Conservation (phyloP, 2,113 vertebrate genomes). For the Oncorhynchus clarkii region DNA sequence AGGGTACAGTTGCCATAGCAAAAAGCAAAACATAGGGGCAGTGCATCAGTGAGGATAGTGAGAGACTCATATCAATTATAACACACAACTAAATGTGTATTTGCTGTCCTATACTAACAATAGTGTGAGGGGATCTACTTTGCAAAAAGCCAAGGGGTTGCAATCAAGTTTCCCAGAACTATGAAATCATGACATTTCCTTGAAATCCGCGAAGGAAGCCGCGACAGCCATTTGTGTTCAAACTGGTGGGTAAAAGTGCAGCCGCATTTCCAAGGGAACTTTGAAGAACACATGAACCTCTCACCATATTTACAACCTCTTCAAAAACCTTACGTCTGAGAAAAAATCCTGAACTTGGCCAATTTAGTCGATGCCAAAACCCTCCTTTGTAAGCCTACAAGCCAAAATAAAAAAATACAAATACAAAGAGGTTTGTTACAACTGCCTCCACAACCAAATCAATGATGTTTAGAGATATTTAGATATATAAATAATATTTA, state of each 20-base stretch:
- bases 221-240: slow-evolving; percentile 52
- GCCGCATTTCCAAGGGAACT: slow-evolving; percentile 46
- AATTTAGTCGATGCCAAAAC: slow-evolving; percentile 58
- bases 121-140: slow-evolving; percentile 20
- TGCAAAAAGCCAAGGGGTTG: slow-evolving; percentile 30
- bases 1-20: slow-evolving; percentile 3
- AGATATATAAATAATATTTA: too few species aligned
- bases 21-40: background rate
- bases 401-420: slow-evolving; percentile 57
- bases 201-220: slow-evolving; percentile 40
- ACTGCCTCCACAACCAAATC: background rate
- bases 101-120: background rate
- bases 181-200: slow-evolving; percentile 28
- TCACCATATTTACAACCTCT: slow-evolving; percentile 79
- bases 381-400: slow-evolving; percentile 76
- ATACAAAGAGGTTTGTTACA: slow-evolving; percentile 17
- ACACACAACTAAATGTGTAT: background rate
- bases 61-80: background rate
- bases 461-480: background rate
- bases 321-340: slow-evolving; percentile 73
- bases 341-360: slow-evolving; percentile 71
- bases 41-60: background rate
- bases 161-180: slow-evolving; percentile 39
- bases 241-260: slow-evolving; percentile 36
- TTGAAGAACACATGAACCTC: slow-evolving; percentile 47